A percentile compares a stretch with the other conserved stretches of the same genome.
Evolutionary conservation across 2,113 vertebrate genomes (phyloP).

Genomic region (Scatophagus argus): DNA sequence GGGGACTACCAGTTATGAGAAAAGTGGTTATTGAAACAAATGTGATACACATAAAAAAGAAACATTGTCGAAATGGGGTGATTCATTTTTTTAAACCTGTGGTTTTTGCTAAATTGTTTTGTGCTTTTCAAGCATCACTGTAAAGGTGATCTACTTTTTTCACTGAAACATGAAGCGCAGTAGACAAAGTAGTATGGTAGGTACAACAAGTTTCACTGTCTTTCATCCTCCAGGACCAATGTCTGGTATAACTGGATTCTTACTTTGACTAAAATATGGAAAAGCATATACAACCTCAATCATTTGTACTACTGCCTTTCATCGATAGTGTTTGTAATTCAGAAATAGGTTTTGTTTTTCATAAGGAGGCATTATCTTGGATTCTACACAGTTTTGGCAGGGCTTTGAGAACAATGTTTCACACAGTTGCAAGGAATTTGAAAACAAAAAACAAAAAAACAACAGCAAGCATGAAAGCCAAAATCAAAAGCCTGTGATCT

Average conservation of each 20-base stretch:
- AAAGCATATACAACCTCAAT: neutral
- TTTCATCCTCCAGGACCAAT: neutral
- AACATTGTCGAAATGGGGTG: neutral
- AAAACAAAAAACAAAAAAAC: no score
- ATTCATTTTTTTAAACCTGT: neutral
- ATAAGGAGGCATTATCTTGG: neutral
- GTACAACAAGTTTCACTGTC: neutral
- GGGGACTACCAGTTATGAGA: conserved; percentile 9
- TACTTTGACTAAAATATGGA: neutral
- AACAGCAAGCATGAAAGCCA: no score
- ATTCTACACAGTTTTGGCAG: neutral
- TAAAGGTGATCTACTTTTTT: neutral
- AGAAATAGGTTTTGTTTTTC: neutral
- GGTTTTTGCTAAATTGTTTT: neutral
- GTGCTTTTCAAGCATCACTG: neutral
- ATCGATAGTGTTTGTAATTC: neutral
- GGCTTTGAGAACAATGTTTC: no score
- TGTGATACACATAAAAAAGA: neutral
- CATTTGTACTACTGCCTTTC: neutral
- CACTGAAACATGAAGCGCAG: neutral
- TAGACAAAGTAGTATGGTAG: neutral
- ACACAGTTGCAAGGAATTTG: no score
- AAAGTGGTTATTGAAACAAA: neutral
- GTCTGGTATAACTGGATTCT: neutral
- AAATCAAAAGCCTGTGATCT: no score